Percentiles rank a stretch among this genome's conserved stretches.
These are phyloP conservation scores for Balanococcus diminutus DNA, from an alignment of 2,888 invertebrate species.

Conservation along the genomic window DNA sequence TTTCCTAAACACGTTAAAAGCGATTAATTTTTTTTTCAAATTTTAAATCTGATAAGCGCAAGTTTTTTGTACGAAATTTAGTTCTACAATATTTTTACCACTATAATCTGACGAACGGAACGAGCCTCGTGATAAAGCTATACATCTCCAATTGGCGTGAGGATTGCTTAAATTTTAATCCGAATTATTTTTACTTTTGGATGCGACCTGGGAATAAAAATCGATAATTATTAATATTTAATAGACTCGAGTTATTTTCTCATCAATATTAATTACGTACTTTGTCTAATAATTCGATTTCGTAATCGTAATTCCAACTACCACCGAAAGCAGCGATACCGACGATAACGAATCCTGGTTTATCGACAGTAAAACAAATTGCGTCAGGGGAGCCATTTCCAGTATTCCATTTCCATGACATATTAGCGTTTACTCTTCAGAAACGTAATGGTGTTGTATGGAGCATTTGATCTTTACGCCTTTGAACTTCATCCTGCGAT, in stretches of 20 bases:
- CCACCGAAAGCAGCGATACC: constrained; percentile 92
- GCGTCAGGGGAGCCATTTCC: constrained; percentile 97
- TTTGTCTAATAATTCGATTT: constrained; percentile 85
- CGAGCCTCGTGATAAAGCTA: constrained; percentile 82
- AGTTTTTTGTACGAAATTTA: constrained; percentile 75
- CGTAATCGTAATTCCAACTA: constrained; percentile 86
- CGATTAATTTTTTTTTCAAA: neutral
- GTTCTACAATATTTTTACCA: constrained; percentile 84
- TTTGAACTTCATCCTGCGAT: constrained; percentile 71
- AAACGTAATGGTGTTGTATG: constrained; percentile 89
- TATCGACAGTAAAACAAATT: constrained; percentile 91
- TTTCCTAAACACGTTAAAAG: constrained; percentile 68
- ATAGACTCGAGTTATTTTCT: neutral
- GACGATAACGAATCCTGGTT: constrained; percentile 83
- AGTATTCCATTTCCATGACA: constrained; percentile 97
- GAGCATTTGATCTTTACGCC: constrained; percentile 78
- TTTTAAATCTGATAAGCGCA: neutral
- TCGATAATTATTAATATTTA: neutral
- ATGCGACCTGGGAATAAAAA: neutral
- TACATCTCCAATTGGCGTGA: constrained; percentile 82
- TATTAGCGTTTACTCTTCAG: constrained; percentile 83
- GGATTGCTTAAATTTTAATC: constrained; percentile 60
- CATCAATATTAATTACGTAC: constrained; percentile 64
- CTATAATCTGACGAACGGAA: constrained; percentile 81
- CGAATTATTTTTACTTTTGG: constrained; percentile 26